Conservation (phyloP, 2,888 invertebrate species). For the Odiellus spinosus region DNA sequence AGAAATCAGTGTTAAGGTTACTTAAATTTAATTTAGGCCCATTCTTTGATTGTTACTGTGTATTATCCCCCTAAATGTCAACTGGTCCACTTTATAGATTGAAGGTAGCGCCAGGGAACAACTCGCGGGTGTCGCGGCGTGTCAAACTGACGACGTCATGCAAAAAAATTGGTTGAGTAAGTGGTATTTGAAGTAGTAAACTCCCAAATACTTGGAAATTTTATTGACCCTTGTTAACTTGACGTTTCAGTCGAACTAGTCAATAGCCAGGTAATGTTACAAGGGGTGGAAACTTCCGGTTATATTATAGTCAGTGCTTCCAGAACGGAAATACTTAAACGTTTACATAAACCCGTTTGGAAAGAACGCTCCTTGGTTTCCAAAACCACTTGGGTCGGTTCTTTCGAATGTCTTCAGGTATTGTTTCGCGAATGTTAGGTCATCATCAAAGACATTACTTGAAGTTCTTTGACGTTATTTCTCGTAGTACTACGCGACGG, state of each 20-base stretch:
- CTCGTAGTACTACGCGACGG: constrained; percentile 79
- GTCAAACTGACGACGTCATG: constrained; percentile 74
- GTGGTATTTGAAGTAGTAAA: constrained; percentile 20
- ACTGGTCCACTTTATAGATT: too few relatives aligned
- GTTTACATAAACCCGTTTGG: constrained; percentile 77
- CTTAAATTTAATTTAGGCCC: too few relatives aligned
- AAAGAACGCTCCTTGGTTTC: constrained; percentile 67
- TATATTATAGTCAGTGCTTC: constrained; percentile 95
- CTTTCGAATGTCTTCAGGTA: constrained; percentile 85
- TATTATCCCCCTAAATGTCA: too few relatives aligned
- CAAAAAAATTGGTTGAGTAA: constrained; percentile 88
- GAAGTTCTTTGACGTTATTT: too few relatives aligned
- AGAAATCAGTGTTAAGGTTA: too few relatives aligned
- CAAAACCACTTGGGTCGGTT: constrained; percentile 90
- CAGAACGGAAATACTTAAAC: constrained; percentile 81
- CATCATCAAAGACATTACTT: too few relatives aligned
- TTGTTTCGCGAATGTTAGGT: too few relatives aligned
- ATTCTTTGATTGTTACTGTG: too few relatives aligned
- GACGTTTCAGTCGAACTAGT: constrained; percentile 69
- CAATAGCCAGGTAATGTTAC: constrained; percentile 73
- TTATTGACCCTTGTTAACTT: too few relatives aligned
- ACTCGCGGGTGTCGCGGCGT: constrained; percentile 68
- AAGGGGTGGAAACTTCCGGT: constrained; percentile 91
- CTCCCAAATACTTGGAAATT: too few relatives aligned
- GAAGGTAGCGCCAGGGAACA: constrained; percentile 41